Percentiles rank a stretch among this genome's conserved stretches.
These are phyloP conservation scores for Melanostoma mellinum DNA, from an alignment of 2,888 invertebrate species.

Conservation along the genomic window DNA sequence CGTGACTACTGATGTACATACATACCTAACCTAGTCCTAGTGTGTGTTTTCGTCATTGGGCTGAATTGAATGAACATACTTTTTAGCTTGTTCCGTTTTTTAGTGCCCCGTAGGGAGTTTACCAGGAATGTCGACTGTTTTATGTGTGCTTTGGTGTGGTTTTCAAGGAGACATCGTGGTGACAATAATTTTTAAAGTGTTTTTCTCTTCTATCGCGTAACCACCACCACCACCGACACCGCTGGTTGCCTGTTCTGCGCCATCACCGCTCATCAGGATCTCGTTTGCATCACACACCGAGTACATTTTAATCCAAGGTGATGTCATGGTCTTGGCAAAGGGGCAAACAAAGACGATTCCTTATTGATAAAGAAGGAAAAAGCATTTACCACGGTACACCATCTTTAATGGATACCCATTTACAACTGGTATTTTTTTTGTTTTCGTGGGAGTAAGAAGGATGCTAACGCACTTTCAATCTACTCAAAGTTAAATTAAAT, in stretches of 20 bases:
- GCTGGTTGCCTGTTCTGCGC: constrained; percentile 1
- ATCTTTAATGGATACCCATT: constrained; percentile 42
- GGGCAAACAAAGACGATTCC: background rate
- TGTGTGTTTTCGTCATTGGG: constrained; percentile 6
- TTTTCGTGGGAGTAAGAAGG: background rate
- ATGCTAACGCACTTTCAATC: constrained; percentile 47
- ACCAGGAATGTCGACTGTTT: constrained; percentile 45
- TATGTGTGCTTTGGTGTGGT: constrained; percentile 53
- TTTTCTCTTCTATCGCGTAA: constrained; percentile 8
- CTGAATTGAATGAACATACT: constrained; percentile 33
- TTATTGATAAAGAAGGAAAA: constrained; percentile 6
- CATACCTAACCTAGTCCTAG: background rate
- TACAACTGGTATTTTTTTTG: constrained; percentile 21
- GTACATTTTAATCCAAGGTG: constrained; percentile 3
- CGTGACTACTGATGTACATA: background rate
- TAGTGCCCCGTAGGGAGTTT: constrained; percentile 49
- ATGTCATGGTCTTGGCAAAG: background rate
- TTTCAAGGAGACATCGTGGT: constrained; percentile 57
- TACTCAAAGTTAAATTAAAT: constrained; percentile 69
- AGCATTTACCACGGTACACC: constrained; percentile 5
- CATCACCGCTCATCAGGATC: constrained; percentile 43
- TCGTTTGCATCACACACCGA: constrained; percentile 18
- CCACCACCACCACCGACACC: background rate
- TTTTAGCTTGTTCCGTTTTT: constrained; percentile 48
- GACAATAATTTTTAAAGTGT: constrained; percentile 69